phyloP scores from a whole-genome alignment of 2,888 invertebrate genomes.

The Sclerodermus sp. region DNA sequence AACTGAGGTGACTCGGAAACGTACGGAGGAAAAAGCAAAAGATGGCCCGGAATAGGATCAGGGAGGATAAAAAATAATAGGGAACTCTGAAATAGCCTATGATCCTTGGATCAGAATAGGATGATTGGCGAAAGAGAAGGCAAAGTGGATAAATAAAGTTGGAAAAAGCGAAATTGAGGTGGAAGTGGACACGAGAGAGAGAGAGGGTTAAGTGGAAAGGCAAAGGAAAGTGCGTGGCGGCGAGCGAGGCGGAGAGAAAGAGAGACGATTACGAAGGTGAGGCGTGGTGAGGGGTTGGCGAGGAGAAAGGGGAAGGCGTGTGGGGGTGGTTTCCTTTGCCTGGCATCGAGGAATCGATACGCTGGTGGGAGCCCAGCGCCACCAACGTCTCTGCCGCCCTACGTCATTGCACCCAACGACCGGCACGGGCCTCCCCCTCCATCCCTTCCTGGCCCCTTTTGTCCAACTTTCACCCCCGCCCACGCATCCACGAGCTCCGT shows the following conservation, averaged over 20 bases:
- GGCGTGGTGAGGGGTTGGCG: slow-evolving; percentile 31
- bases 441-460: slow-evolving; percentile 6
- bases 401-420: slow-evolving; percentile 52
- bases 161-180: neutral
- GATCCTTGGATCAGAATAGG: too few relatives aligned
- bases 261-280: slow-evolving; percentile 27
- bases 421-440: slow-evolving; percentile 27
- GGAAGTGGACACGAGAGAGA: too few relatives aligned
- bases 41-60: too few relatives aligned
- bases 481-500: neutral
- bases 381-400: slow-evolving; percentile 51
- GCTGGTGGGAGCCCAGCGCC: slow-evolving; percentile 52
- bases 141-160: too few relatives aligned
- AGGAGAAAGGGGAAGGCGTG: slow-evolving; percentile 31
- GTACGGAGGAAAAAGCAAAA: too few relatives aligned
- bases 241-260: slow-evolving; percentile 24
- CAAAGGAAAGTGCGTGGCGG: too few relatives aligned
- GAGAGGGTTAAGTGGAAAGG: too few relatives aligned
- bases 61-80: too few relatives aligned
- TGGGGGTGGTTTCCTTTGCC: slow-evolving; percentile 43
- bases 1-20: too few relatives aligned
- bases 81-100: too few relatives aligned
- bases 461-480: slow-evolving; percentile 24
- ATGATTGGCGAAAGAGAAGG: too few relatives aligned
- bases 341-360: slow-evolving; percentile 54